Evolutionary conservation across 2,888 invertebrate species (phyloP), one percentile per base, ranked within the genome.

Genomic region (Stenolophus ochropezus): DNA sequence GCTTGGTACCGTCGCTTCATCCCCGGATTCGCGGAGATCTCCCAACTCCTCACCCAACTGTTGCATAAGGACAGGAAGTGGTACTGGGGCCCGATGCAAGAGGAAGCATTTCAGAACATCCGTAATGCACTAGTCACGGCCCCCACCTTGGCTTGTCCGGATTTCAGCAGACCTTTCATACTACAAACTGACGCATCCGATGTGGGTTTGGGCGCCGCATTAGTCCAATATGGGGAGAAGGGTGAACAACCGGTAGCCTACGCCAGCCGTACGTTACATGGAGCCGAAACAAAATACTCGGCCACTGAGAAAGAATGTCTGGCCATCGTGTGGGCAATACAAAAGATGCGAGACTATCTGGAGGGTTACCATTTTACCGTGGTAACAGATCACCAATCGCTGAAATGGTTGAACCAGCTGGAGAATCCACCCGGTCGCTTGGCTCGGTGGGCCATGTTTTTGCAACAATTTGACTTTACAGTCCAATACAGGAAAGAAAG

Each of bases 291-390:
- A 27, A 27, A 27, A 5, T 27, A 27, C 5, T 27, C 27, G 27
- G 5, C 27, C 4, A 27, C 27, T 4, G 27, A 27, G 5, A 27
- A 27, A 27, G 27, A 27, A 5, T 5, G 27, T 27, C 27, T 27
- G 5, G 27, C 27, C 27, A 27, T 27, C 5, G 27, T 27, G 5
- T 27, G 27, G n/a, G 5, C 71, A 3, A 80, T 83, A 4, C 49
- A 77, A 58, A 84, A 83, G 33, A 81, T 85, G 84, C 21, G 83
- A 4, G 82, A 83, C 0, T 85, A 84, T 75, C 51, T 85, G 0
- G 85, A 85, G 85, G n/a, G 86, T 0, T 86, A 85, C 65, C 82
- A 65, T 2, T 85, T 85, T 53, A 83, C 83, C 47, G 86, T 86
- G 3, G 20, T 84, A 0, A 84, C 84, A 4, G 85, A 85, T 74